phyloP scores from a whole-genome alignment of 2,113 vertebrate species.

The Mus spicilegus region DNA sequence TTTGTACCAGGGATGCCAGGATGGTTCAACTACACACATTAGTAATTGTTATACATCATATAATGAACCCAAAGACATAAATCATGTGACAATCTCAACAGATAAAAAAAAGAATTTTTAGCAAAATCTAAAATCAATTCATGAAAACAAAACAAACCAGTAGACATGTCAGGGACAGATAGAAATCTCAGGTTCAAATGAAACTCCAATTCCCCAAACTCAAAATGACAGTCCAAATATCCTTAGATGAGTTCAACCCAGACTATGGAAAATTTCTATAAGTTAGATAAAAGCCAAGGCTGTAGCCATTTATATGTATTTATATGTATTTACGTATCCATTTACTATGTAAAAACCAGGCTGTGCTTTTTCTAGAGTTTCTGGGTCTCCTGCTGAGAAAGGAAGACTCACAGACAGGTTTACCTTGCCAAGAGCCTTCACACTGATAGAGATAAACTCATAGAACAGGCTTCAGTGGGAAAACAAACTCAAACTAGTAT shows the following conservation, averaged over 20 bases:
- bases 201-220: neutral
- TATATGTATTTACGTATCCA: neutral
- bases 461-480: neutral
- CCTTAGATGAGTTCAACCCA: neutral
- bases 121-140: neutral
- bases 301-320: neutral
- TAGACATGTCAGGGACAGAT: neutral
- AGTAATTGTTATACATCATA: neutral
- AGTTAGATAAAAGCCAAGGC: neutral
- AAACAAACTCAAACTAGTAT: neutral
- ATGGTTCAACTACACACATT: neutral
- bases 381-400: neutral
- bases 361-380: neutral
- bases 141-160: neutral
- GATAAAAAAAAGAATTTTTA: neutral
- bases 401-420: neutral
- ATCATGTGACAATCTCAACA: neutral
- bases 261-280: neutral
- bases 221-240: neutral
- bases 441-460: neutral
- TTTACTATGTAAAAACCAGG: neutral
- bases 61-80: neutral
- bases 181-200: neutral
- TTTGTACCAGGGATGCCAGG: neutral
- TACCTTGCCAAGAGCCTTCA: neutral